Percentiles rank a stretch among this genome's conserved stretches.
Evolutionary conservation across 1,140 invertebrate species (phyloP).

Genomic region (Eupristina koningsbergeri): DNA sequence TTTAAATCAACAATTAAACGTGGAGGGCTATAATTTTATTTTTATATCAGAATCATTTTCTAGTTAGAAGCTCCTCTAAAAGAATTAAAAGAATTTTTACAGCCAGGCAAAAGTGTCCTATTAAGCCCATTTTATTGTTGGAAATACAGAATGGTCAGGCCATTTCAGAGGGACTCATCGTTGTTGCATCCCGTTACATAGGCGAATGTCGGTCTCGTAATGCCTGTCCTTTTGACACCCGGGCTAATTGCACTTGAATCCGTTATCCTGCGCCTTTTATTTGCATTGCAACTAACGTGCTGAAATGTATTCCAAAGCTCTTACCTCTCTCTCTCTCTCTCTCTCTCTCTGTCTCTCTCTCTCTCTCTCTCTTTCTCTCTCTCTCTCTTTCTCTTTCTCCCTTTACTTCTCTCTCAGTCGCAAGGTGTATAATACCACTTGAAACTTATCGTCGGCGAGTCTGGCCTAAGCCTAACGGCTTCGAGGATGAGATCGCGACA

Average conservation of each 20-base stretch:
- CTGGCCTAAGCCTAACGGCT: conserved; percentile 43
- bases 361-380: neutral
- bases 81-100: conserved; percentile 17
- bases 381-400: neutral
- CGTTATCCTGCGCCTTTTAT: conserved; percentile 51
- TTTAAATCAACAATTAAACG: conserved; percentile 5
- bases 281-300: conserved; percentile 45
- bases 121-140: conserved; percentile 48
- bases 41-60: conserved; percentile 1
- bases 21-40: neutral
- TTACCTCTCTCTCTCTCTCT: conserved; percentile 1
- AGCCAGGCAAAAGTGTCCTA: conserved; percentile 11
- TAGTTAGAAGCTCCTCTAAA: conserved; percentile 2
- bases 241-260: conserved; percentile 59
- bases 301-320: neutral
- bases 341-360: neutral
- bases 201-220: conserved; percentile 55
- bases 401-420: neutral
- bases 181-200: conserved; percentile 58
- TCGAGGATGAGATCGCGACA: conserved; percentile 39
- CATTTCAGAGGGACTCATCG: conserved; percentile 15
- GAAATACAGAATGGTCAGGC: neutral
- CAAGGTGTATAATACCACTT: conserved; percentile 33
- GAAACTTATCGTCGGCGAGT: conserved; percentile 23
- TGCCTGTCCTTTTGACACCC: conserved; percentile 61